These are phyloP conservation scores for Onychostruthus taczanowskii DNA, from an alignment of 2,113 vertebrate species.

Conservation along the genomic window DNA sequence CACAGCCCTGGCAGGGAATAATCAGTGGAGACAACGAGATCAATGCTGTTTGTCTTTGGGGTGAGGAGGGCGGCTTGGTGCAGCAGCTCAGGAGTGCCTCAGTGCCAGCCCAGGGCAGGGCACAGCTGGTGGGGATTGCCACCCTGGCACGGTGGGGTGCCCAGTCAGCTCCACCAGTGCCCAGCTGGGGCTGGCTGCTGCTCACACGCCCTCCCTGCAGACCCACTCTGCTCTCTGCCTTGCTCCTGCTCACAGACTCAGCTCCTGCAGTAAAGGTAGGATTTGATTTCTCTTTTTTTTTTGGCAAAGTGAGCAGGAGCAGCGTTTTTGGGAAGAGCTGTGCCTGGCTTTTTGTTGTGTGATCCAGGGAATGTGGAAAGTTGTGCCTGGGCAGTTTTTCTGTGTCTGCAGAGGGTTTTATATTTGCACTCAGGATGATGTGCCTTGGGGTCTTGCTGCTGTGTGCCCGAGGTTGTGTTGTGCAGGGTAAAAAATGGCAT, in stretches of 20 bases:
- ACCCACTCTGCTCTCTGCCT: accelerated
- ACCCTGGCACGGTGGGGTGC: not conserved
- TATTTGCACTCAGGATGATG: accelerated
- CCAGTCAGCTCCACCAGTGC: not conserved
- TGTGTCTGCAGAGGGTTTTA: not conserved
- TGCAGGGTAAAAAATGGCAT: not conserved
- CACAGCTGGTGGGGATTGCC: not conserved
- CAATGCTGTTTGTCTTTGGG: not conserved
- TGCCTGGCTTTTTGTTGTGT: not conserved
- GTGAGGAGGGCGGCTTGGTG: not conserved
- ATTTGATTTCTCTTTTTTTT: accelerated
- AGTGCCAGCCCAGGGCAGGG: too few species aligned
- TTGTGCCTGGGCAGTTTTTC: not conserved
- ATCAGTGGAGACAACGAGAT: accelerated
- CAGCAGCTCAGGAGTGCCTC: not conserved
- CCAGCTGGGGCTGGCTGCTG: not conserved
- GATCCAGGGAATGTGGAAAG: not conserved
- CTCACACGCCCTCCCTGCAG: accelerated
- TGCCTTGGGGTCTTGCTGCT: not conserved
- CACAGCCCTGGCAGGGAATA: not conserved
- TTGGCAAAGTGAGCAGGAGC: accelerated
- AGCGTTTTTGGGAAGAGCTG: accelerated
- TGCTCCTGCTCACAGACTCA: accelerated
- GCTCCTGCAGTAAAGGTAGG: not conserved
- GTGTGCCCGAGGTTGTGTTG: accelerated